Conservation (phyloP, 2,113 vertebrate genomes). For the Pelecanus crispus region DNA sequence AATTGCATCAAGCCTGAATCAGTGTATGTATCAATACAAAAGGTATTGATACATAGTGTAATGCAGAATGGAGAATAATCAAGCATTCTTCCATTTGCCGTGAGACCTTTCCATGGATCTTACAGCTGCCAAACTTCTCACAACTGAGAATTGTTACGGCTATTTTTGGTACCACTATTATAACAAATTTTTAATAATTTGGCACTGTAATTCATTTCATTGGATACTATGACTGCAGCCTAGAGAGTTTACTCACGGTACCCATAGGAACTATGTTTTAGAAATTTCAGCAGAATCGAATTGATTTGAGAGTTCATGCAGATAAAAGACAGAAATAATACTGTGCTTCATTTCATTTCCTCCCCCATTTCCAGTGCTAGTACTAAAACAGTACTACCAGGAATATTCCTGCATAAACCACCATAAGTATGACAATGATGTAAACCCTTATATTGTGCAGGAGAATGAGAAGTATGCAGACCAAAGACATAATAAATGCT, state of each 20-base stretch:
- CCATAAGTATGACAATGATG: background rate
- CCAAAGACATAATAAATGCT: background rate
- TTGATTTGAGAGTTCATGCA: background rate
- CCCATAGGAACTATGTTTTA: background rate
- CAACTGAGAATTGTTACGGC: background rate
- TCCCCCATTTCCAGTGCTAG: background rate
- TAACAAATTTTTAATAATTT: background rate
- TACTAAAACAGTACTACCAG: background rate
- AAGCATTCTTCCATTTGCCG: background rate
- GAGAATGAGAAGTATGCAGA: background rate
- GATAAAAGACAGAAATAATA: background rate
- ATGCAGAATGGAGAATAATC: background rate
- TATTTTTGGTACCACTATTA: background rate
- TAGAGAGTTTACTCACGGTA: background rate
- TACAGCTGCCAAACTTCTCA: background rate
- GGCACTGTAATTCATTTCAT: background rate
- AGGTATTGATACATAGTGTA: background rate
- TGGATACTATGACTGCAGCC: background rate
- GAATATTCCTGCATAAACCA: background rate
- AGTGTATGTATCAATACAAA: no score
- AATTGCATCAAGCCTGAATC: background rate
- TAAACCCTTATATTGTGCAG: background rate
- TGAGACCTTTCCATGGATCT: background rate
- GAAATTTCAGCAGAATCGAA: background rate
- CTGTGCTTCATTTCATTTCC: background rate